phyloP scores from a whole-genome alignment of 2,113 vertebrate species.

The Nicator chloris region DNA sequence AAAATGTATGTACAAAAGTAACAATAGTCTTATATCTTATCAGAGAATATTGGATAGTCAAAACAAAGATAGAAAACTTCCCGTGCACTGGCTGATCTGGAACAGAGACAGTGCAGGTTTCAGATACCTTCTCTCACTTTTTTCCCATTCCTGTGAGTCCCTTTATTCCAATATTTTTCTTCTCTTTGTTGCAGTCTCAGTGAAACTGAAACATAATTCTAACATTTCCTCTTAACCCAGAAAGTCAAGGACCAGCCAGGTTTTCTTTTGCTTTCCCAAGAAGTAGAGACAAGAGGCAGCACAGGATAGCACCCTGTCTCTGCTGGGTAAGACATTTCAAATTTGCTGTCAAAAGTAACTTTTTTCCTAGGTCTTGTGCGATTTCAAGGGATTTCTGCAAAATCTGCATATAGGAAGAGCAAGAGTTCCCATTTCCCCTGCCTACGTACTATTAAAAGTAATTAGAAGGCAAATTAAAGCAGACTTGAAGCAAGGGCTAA shows the following conservation, averaged over 20 bases:
- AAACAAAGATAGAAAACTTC: neutral
- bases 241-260: neutral
- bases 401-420: neutral
- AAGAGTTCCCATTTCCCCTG: neutral
- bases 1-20: neutral
- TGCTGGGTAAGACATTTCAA: neutral
- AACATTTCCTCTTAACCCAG: neutral
- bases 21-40: neutral
- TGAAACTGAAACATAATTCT: neutral
- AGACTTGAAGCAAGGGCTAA: neutral
- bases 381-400: neutral
- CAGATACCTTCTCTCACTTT: neutral
- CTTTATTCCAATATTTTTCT: neutral
- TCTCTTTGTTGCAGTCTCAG: neutral
- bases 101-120: neutral
- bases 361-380: neutral
- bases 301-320: fast-evolving
- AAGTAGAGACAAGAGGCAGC: neutral
- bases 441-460: neutral
- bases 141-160: neutral
- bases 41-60: neutral
- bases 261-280: neutral
- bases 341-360: neutral
- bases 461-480: neutral
- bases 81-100: neutral